Evolutionary conservation across 2,888 invertebrate genomes (phyloP), one percentile per base, ranked within the genome.

Genomic region (Dicyrtomina minuta): DNA sequence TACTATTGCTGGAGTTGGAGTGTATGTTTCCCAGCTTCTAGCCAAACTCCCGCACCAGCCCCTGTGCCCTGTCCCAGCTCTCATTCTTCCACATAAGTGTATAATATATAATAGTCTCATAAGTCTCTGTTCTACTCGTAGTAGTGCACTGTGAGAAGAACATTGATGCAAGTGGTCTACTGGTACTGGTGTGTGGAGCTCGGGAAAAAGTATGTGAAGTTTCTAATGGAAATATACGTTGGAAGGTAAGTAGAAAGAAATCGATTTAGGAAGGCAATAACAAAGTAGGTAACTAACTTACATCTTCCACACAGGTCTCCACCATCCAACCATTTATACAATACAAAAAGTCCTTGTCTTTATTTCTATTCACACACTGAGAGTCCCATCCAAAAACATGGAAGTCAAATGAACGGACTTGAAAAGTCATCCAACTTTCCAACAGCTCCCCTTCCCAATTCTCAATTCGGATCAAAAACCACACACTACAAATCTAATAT

Each of bases 191-290:
- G 39, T 10, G 2, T 17, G 8, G 22, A 22, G 4, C 26, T 1
- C 24, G 4, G 24, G 5, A 24, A n/a, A 55, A n/a, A 55, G 55
- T 26, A 10, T 12, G 33, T 33, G 33, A 8, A 8, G 8, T 33
- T 8, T 8, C 33, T 33, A 33, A 33, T 15, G 27, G 43, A 39
- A 24, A 43, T 22, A 43, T 60, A 43, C 43, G 43, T 41, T 60
- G 59, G 33, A 13, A 43, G 43, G 55, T 55, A 26, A 55, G 55
- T 55, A 10, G 61, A 61, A 46, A 46, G 49, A 49, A 44, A 26
- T 44, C 61, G 59, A 39, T 60, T 43, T 22, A 33, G 24, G 43
- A 60, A 60, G 43, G 43, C 43, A 43, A 60, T 60, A 60, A 43
- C 59, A 43, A 60, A 41, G 43, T 60, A 60, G 10, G 51, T 51